A percentile compares a stretch with the other conserved stretches of the same genome.
Evolutionary conservation across 2,113 vertebrate species (phyloP).

Genomic region (Semnornis frantzii): DNA sequence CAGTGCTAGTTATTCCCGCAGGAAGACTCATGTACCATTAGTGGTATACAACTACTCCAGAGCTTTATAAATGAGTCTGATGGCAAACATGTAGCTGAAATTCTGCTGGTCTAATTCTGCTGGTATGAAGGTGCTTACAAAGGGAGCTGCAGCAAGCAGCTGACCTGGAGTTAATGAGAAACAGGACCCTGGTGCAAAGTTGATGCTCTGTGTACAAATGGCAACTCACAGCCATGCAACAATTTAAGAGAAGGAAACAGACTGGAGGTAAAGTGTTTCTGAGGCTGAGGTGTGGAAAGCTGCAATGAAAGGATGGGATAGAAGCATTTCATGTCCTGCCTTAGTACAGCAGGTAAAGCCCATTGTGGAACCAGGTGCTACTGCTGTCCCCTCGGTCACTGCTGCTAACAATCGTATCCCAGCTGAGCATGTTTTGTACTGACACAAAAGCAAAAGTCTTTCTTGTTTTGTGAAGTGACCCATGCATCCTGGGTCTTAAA

Average conservation of each 20-base stretch:
- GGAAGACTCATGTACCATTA: neutral
- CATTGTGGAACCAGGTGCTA: neutral
- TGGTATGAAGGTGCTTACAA: neutral
- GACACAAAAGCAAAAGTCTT: neutral
- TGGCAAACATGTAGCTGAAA: neutral
- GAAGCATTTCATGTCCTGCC: neutral
- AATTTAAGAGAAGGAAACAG: neutral
- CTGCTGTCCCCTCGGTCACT: neutral
- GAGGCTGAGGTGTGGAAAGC: neutral
- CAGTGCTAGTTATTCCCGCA: neutral
- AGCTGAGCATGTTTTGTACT: neutral
- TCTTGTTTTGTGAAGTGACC: neutral
- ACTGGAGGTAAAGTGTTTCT: neutral
- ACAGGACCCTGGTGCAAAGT: neutral
- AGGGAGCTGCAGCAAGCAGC: neutral
- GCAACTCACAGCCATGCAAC: neutral
- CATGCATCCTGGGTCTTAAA: neutral
- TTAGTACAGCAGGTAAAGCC: fast-evolving
- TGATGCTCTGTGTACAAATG: neutral
- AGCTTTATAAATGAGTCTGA: neutral
- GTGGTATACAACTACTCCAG: neutral
- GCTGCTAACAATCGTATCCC: neutral
- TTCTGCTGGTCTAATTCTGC: neutral
- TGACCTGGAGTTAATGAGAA: neutral
- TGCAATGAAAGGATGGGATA: neutral